phyloP scores from a whole-genome alignment of 2,888 invertebrate species.

The Catocala nupta region DNA sequence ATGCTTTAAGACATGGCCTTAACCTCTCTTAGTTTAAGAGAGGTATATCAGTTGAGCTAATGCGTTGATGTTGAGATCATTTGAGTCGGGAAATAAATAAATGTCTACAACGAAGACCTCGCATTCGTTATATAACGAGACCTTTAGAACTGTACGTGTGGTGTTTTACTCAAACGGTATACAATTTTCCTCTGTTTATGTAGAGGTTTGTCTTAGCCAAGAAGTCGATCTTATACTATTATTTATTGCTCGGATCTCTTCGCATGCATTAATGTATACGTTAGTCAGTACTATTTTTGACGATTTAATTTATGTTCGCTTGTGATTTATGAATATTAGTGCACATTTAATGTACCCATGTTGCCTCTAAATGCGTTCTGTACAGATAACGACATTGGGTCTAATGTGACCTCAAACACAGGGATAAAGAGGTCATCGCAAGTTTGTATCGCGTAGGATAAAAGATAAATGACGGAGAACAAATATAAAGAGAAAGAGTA shows the following conservation, averaged over 20 bases:
- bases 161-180: constrained; percentile 10
- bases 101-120: constrained; percentile 2
- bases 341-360: not conserved
- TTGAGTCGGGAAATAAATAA: not conserved
- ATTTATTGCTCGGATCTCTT: no score
- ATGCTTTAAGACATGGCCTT: no score
- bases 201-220: not conserved
- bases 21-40: no score
- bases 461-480: constrained; percentile 22
- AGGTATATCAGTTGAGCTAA: no score
- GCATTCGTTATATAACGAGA: constrained; percentile 11
- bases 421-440: constrained; percentile 36
- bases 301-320: not conserved
- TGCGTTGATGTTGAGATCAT: no score
- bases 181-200: constrained; percentile 6
- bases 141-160: constrained; percentile 8
- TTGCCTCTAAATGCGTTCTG: constrained; percentile 8
- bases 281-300: no score
- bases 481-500: constrained; percentile 36
- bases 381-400: constrained; percentile 15
- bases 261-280: no score
- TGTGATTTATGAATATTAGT: not conserved
- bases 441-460: constrained; percentile 24
- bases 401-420: constrained; percentile 33
- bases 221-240: not conserved